phyloP scores from a whole-genome alignment of 1,140 invertebrate species.

The Drosophila yakuba region DNA sequence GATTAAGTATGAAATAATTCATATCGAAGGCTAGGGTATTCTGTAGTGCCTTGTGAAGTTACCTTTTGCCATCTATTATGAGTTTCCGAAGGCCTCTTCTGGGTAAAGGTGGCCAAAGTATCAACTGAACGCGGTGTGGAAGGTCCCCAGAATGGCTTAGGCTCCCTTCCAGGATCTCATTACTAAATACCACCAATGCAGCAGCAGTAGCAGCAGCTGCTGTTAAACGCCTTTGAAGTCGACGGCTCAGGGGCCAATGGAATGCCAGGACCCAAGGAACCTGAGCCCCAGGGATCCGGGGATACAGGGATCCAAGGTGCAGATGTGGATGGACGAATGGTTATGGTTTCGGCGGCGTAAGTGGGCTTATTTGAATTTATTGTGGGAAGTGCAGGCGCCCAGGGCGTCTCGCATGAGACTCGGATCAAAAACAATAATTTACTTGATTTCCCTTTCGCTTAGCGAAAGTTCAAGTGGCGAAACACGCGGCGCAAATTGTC shows the following conservation, averaged over 20 bases:
- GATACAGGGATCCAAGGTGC: constrained; percentile 14
- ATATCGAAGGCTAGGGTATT: background rate
- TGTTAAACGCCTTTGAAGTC: constrained; percentile 64
- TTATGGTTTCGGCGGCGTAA: constrained; percentile 27
- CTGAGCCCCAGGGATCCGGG: background rate
- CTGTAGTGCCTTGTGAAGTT: too few species aligned
- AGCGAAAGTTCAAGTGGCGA: constrained; percentile 6
- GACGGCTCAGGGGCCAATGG: constrained; percentile 19
- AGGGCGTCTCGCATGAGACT: constrained; percentile 9
- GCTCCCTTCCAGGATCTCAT: constrained; percentile 59
- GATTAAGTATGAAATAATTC: too few species aligned
- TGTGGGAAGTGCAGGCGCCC: constrained; percentile 36
- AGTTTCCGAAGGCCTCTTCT: constrained; percentile 14
- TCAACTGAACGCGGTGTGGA: constrained; percentile 7
- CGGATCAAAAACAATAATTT: constrained; percentile 73
- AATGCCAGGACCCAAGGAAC: constrained; percentile 12
- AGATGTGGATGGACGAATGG: constrained; percentile 38
- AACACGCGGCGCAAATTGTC: constrained; percentile 30
- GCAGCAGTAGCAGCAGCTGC: constrained; percentile 50
- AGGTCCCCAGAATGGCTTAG: constrained; percentile 37
- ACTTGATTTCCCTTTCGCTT: constrained; percentile 54
- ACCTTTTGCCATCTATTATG: constrained; percentile 16
- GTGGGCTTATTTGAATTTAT: constrained; percentile 71
- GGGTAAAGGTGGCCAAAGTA: constrained; percentile 28
- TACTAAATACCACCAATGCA: constrained; percentile 61